Base-by-base conservation (phyloP, 1,140 invertebrate genomes). In the Cyclina sinensis region DNA sequence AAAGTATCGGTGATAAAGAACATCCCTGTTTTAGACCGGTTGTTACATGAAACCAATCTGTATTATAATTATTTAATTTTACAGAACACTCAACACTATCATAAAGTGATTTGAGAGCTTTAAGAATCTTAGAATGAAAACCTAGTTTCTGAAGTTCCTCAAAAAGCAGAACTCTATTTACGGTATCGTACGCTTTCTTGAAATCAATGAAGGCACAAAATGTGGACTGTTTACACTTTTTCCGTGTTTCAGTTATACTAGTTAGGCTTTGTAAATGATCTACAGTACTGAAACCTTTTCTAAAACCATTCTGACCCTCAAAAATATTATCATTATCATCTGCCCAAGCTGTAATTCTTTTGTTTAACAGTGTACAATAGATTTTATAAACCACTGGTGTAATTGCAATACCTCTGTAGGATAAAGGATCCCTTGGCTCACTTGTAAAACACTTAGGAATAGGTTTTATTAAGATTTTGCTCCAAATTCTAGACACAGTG, bases 261-360 rank as follows among this genome's bases (percentile, higher is more conserved):
- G 54, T 43, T 21, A 82, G 27, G 11, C 27, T n/a, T 9, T 35
- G n/a, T 16, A 82, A 32, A 24, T 65, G 80, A n/a, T 80, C 78
- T 27, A 80, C 24, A 14, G 78, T 80, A n/a, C 78, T 80, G 4
- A 16, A 7, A 30, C 32, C 51, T 85, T 73, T 73, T 35, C 62
- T 70, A 74, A 70, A 85, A 48, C 68, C 43, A 65, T 73, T 73
- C 51, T 85, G 62, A 46, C 65, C 62, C n/a, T 85, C 62, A 48
- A 12, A n/a, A 9, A 84, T 51, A 73, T 73, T 73, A 32, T 51
- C 27, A 24, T 27, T 14, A 4, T 46, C 18, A 35, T 48, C 37
- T 7, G 1, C 11, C 82, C 82, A 85, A 4, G 39, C 37, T 43
- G 43, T 43, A 9, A 83, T 30, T 39, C 59, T 27, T 21, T 68